phyloP scores from a whole-genome alignment of 2,113 vertebrate genomes.

The Candoia aspera region DNA sequence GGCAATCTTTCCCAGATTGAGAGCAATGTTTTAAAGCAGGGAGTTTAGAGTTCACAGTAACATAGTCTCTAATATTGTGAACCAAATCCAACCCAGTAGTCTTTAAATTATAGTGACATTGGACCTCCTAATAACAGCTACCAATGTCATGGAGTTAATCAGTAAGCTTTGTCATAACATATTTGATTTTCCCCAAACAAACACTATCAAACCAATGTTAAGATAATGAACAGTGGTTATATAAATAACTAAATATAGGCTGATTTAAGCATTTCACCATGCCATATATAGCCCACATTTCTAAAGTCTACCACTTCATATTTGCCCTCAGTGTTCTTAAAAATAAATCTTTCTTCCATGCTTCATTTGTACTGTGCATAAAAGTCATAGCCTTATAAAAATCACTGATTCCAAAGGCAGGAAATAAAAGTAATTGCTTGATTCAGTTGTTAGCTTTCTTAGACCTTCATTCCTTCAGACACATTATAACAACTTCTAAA shows the following conservation, averaged over 20 bases:
- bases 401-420: slow-evolving; percentile 17
- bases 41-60: too few relatives aligned
- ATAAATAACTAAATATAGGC: too few relatives aligned
- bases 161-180: neutral
- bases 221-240: neutral
- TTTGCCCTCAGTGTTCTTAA: neutral
- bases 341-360: neutral
- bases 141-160: neutral
- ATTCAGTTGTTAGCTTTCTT: slow-evolving; percentile 20
- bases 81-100: too few relatives aligned
- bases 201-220: neutral
- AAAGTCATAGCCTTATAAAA: neutral
- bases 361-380: neutral
- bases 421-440: slow-evolving; percentile 16
- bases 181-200: neutral
- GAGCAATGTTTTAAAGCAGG: too few relatives aligned
- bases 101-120: too few relatives aligned
- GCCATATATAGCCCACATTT: neutral
- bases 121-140: too few relatives aligned
- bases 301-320: neutral
- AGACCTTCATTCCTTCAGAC: neutral
- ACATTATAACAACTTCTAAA: neutral
- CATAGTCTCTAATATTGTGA: too few relatives aligned
- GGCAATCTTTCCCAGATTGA: too few relatives aligned
- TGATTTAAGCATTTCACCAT: neutral